These are phyloP conservation scores for Zoanthus solanderi DNA, from an alignment of 92 coral and sea anemone species.

Conservation along the genomic window DNA sequence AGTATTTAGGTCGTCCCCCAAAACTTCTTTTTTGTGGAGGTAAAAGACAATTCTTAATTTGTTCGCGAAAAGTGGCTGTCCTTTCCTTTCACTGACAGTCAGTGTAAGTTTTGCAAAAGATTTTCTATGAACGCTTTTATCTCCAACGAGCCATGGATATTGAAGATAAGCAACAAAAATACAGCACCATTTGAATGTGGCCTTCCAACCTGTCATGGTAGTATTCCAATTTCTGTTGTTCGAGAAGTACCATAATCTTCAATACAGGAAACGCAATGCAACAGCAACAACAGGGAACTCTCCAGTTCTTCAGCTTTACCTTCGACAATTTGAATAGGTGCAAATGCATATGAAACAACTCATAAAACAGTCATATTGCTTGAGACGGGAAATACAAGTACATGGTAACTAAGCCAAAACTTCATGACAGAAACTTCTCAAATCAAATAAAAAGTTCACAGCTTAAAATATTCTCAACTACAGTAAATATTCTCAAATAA, in stretches of 20 bases:
- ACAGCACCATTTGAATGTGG: too few species aligned
- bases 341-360: not conserved
- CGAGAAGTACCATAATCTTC: constrained; percentile 3
- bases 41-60: not conserved
- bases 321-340: not conserved
- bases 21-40: constrained; percentile 32
- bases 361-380: too few species aligned
- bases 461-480: not conserved
- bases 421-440: not conserved
- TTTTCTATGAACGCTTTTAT: constrained; percentile 44
- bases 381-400: too few species aligned
- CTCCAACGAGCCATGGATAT: constrained; percentile 41
- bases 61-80: not conserved
- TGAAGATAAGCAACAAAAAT: constrained; percentile 22
- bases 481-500: too few species aligned
- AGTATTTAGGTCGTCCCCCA: constrained; percentile 51
- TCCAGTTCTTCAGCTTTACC: not conserved
- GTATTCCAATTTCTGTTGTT: not conserved
- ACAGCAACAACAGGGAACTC: not conserved
- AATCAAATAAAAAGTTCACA: too few species aligned
- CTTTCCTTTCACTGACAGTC: constrained; percentile 11
- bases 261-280: not conserved
- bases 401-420: not conserved
- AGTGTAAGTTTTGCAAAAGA: constrained; percentile 35
- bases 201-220: not conserved